Evolutionary conservation across 2,113 vertebrate genomes (phyloP).

Genomic region (Lagopus leucura): DNA sequence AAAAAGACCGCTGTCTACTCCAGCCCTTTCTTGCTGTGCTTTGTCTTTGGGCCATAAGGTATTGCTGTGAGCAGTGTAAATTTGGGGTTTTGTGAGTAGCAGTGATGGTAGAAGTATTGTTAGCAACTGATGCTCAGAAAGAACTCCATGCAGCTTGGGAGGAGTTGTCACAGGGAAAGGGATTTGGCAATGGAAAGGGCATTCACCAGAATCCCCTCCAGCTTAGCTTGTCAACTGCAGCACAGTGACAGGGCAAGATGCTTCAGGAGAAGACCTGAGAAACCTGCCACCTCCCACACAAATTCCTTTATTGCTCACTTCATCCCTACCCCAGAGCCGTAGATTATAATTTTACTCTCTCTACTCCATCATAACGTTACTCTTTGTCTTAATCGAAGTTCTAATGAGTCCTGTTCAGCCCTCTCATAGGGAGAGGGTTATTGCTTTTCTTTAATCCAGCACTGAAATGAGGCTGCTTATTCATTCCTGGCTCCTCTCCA

Average conservation of each 20-base stretch:
- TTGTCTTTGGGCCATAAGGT: neutral
- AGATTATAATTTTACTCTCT: neutral
- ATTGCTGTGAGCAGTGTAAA: neutral
- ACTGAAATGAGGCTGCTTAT: neutral
- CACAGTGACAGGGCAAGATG: neutral
- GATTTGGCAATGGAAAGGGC: neutral
- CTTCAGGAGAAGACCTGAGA: neutral
- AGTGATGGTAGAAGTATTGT: neutral
- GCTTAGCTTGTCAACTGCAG: neutral
- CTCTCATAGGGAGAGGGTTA: neutral
- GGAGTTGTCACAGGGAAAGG: too few relatives aligned
- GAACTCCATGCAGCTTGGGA: neutral
- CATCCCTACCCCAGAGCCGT: neutral
- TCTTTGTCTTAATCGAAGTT: neutral
- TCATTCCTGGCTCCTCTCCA: constrained; percentile 34
- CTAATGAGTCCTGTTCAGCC: neutral
- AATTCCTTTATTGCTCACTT: neutral
- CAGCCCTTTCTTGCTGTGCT: neutral
- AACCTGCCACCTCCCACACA: neutral
- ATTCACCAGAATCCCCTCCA: neutral
- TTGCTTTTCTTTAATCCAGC: neutral
- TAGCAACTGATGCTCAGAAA: neutral
- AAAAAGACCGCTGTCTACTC: neutral
- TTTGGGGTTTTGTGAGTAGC: neutral
- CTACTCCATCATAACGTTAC: neutral